A percentile compares a stretch with the other conserved stretches of the same genome.
Conservation (phyloP, 2,888 invertebrate species). For the Electrophaes corylata region DNA sequence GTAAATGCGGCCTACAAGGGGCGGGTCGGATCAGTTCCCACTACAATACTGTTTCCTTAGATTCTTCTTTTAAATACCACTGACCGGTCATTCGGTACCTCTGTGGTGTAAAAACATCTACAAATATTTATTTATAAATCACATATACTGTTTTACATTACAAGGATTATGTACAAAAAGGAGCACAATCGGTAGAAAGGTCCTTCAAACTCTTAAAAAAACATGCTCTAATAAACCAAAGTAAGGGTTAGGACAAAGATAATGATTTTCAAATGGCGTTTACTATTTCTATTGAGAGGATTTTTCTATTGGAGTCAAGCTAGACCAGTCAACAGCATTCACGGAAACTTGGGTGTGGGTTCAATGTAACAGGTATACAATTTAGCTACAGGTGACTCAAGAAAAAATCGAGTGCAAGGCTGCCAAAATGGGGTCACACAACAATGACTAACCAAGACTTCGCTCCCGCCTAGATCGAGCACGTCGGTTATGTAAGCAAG, state of each 20-base stretch:
- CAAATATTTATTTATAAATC: too few relatives aligned
- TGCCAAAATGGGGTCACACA: conserved; percentile 39
- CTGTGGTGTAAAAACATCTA: too few relatives aligned
- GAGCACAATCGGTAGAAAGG: not conserved
- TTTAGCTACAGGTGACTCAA: conserved; percentile 13
- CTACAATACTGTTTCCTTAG: conserved; percentile 10
- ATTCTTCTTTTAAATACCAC: conserved; percentile 12
- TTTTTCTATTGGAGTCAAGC: conserved; percentile 1
- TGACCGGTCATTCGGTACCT: too few relatives aligned
- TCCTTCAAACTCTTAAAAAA: not conserved
- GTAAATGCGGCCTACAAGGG: conserved; percentile 9
- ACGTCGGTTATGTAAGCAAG: conserved; percentile 74
- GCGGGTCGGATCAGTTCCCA: conserved; percentile 19
- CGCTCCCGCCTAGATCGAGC: conserved; percentile 67
- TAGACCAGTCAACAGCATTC: conserved; percentile 2
- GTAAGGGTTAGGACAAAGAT: not conserved
- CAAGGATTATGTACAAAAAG: not conserved
- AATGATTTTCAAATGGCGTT: not conserved
- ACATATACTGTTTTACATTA: not conserved
- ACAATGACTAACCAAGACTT: conserved; percentile 68
- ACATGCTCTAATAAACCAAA: conserved; percentile 9
- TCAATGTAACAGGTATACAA: not conserved
- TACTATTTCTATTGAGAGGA: too few relatives aligned
- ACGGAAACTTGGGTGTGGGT: conserved; percentile 1
- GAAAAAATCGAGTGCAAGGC: conserved; percentile 10